Evolutionary conservation across 2,797 vertebrate genomes (phyloP).

Genomic region (Rachycentron canadum): DNA sequence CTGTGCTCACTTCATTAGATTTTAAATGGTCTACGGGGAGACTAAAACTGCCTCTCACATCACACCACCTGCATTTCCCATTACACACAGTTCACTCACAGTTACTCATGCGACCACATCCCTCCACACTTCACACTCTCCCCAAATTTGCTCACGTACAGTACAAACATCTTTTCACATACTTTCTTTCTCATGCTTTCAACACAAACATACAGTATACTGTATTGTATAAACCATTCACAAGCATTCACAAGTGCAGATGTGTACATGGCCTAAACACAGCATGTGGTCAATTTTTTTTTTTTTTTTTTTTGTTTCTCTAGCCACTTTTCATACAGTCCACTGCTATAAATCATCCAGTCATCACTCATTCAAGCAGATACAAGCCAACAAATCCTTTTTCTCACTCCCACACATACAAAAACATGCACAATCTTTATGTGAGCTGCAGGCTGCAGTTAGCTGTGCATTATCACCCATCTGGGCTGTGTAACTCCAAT

Average conservation of each 20-base stretch:
- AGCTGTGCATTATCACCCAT: slow-evolving; percentile 53
- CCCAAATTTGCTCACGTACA: slow-evolving; percentile 58
- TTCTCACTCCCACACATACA: slow-evolving; percentile 46
- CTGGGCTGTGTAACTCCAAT: slow-evolving; percentile 45
- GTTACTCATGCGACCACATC: slow-evolving; percentile 60
- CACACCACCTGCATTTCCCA: slow-evolving; percentile 86
- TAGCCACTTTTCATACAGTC: slow-evolving; percentile 60
- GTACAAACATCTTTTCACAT: slow-evolving; percentile 57
- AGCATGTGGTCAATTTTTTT: slow-evolving; percentile 65
- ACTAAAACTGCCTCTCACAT: slow-evolving; percentile 83
- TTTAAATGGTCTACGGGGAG: slow-evolving; percentile 84
- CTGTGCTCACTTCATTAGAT: slow-evolving; percentile 87
- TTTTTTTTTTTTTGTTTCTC: slow-evolving; percentile 48
- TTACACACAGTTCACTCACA: slow-evolving; percentile 75
- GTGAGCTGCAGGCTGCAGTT: slow-evolving; percentile 47
- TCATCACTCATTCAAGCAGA: slow-evolving; percentile 62
- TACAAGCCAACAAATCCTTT: slow-evolving; percentile 53
- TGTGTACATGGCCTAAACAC: slow-evolving; percentile 70
- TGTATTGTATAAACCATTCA: slow-evolving; percentile 59
- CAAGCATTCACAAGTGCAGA: slow-evolving; percentile 70
- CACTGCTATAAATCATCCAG: slow-evolving; percentile 67
- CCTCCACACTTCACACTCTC: slow-evolving; percentile 50
- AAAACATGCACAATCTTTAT: slow-evolving; percentile 46
- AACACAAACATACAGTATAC: slow-evolving; percentile 61
- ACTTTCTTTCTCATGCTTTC: slow-evolving; percentile 55